A percentile compares a stretch with the other conserved stretches of the same genome.
Conservation (phyloP, 2,888 invertebrate species). For the Leptinotarsa haldemani region DNA sequence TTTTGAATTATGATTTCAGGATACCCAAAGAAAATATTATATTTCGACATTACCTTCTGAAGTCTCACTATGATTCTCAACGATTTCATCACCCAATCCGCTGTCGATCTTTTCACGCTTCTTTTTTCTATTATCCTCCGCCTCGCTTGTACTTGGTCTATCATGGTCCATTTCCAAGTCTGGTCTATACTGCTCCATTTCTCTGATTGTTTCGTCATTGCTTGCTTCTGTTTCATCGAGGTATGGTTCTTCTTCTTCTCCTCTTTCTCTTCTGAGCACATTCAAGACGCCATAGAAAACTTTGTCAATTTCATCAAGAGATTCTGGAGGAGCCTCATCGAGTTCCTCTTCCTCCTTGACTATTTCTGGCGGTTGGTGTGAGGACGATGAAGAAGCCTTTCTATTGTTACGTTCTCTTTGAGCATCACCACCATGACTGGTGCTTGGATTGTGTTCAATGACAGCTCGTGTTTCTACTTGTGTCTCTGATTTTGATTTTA, state of each 20-base stretch:
- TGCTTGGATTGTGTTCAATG: constrained; percentile 46
- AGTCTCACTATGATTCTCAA: constrained; percentile 47
- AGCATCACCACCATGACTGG: constrained; percentile 28
- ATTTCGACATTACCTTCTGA: constrained; percentile 44
- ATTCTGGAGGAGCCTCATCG: constrained; percentile 17
- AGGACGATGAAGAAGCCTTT: constrained; percentile 16
- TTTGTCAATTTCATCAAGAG: constrained; percentile 43
- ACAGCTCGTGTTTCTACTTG: constrained; percentile 44
- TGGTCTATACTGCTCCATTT: constrained; percentile 13
- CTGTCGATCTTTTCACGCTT: constrained; percentile 73
- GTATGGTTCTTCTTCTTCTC: constrained; percentile 21
- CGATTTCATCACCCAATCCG: constrained; percentile 70
- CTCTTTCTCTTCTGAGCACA: constrained; percentile 41
- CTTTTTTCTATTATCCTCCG: constrained; percentile 34
- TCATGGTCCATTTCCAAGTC: constrained; percentile 19
- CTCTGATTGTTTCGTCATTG: constrained; percentile 15
- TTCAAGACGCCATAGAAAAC: constrained; percentile 46
- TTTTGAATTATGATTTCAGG: neutral
- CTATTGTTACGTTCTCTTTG: constrained; percentile 21
- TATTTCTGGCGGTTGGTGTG: constrained; percentile 21
- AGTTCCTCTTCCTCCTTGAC: constrained; percentile 31
- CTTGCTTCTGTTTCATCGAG: constrained; percentile 12
- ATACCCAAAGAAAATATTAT: constrained; percentile 23
- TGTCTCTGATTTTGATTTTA: constrained; percentile 37
- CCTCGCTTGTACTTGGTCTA: constrained; percentile 29